Evolutionary conservation across 2,113 vertebrate genomes (phyloP).

Genomic region (Phoxinus phoxinus): DNA sequence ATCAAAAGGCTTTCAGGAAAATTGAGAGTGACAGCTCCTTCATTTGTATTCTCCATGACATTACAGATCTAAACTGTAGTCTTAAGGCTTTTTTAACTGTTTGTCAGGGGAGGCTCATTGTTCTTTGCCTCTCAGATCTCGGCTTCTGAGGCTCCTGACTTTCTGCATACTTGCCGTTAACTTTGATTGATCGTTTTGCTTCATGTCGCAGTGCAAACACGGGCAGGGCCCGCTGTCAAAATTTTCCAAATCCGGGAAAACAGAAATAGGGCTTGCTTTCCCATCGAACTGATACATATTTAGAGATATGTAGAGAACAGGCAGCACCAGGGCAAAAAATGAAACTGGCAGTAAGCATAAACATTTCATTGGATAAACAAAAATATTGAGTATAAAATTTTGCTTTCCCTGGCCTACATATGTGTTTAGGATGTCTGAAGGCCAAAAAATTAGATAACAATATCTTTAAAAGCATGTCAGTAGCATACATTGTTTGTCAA

Average conservation of each 20-base stretch:
- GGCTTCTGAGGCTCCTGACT: constrained; percentile 79
- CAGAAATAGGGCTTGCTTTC: constrained; percentile 42
- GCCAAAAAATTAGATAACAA: too few relatives aligned
- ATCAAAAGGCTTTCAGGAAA: constrained; percentile 81
- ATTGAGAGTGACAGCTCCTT: constrained; percentile 80
- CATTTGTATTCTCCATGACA: constrained; percentile 83
- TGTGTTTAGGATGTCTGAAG: too few relatives aligned
- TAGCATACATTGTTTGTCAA: too few relatives aligned
- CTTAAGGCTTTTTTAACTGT: constrained; percentile 84
- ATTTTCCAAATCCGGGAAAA: constrained; percentile 40
- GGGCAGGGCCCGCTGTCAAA: constrained; percentile 43
- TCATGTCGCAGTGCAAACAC: constrained; percentile 55
- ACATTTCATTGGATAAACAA: constrained; percentile 17
- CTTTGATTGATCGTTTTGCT: constrained; percentile 74
- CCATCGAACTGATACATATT: constrained; percentile 31
- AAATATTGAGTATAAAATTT: neutral
- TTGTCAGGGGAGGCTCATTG: constrained; percentile 82
- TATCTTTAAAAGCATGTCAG: too few relatives aligned
- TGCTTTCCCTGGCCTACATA: too few relatives aligned
- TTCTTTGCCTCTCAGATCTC: constrained; percentile 81
- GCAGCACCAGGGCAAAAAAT: neutral
- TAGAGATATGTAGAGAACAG: constrained; percentile 13
- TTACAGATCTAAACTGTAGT: constrained; percentile 81
- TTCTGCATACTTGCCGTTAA: constrained; percentile 72
- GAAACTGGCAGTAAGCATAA: neutral